Evolutionary conservation across 1,140 invertebrate genomes (phyloP).

Genomic region (Tenebrio molitor): DNA sequence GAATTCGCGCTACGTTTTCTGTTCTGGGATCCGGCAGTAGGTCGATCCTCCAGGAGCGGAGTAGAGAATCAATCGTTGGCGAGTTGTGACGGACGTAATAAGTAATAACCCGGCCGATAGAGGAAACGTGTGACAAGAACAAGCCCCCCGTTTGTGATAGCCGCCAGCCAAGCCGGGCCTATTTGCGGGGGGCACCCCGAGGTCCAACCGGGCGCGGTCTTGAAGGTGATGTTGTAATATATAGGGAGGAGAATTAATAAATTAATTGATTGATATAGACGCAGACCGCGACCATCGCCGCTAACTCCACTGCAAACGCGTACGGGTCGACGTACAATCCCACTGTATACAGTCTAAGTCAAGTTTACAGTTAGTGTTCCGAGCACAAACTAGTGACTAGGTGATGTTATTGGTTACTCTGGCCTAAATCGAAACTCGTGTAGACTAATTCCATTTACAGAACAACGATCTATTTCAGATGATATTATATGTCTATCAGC

Average conservation of each 20-base stretch:
- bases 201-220: conserved; percentile 37
- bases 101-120: too few species aligned
- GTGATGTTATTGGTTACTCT: conserved; percentile 63
- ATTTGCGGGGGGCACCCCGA: conserved; percentile 48
- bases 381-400: conserved; percentile 62
- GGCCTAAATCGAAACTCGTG: conserved; percentile 67
- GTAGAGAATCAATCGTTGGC: neutral
- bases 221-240: neutral
- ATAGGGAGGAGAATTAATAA: conserved; percentile 6
- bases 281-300: conserved; percentile 29
- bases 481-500: conserved; percentile 65
- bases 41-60: neutral
- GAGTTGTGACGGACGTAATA: too few species aligned
- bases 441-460: conserved; percentile 67
- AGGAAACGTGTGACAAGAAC: too few species aligned
- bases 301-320: conserved; percentile 43
- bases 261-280: too few species aligned
- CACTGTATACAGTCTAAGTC: conserved; percentile 38
- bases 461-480: conserved; percentile 67
- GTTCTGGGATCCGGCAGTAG: neutral
- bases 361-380: conserved; percentile 52
- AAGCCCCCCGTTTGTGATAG: conserved; percentile 50
- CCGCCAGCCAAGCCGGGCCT: conserved; percentile 45
- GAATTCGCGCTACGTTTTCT: neutral
- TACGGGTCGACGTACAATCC: conserved; percentile 47